Conservation (phyloP, 1,140 invertebrate genomes). For the Penaeus vannamei region DNA sequence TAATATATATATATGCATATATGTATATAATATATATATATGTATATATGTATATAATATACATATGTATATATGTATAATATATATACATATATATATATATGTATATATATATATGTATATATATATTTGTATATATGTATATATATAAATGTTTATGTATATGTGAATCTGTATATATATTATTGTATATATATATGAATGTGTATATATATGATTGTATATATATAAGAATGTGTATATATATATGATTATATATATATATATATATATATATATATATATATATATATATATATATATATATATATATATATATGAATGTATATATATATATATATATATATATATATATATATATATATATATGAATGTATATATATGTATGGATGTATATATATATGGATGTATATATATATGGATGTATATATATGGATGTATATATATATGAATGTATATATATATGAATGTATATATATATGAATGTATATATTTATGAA, state of each 20-base stretch:
- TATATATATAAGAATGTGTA: not conserved
- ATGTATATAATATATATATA: no score
- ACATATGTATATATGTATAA: no score
- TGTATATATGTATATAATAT: no score
- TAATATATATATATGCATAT: no score
- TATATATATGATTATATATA: slow-evolving; percentile 23
- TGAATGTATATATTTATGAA: not conserved
- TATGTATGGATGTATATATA: not conserved
- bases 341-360: slow-evolving; percentile 17
- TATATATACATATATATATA: slow-evolving; percentile 43
- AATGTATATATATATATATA: not conserved
- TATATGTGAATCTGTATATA: not conserved
- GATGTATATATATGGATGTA: slow-evolving; percentile 1
- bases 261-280: slow-evolving; percentile 30
- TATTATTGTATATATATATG: slow-evolving; percentile 21
- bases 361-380: not conserved
- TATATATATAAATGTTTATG: not conserved
- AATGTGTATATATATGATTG: not conserved
- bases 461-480: not conserved
- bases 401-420: slow-evolving; percentile 5
- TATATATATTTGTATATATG: slow-evolving; percentile 16
- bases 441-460: not conserved
- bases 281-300: slow-evolving; percentile 33
- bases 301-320: not conserved
- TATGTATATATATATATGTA: slow-evolving; percentile 43